Conservation (phyloP, 2,888 invertebrate genomes). For the Ornithoptera alexandrae region DNA sequence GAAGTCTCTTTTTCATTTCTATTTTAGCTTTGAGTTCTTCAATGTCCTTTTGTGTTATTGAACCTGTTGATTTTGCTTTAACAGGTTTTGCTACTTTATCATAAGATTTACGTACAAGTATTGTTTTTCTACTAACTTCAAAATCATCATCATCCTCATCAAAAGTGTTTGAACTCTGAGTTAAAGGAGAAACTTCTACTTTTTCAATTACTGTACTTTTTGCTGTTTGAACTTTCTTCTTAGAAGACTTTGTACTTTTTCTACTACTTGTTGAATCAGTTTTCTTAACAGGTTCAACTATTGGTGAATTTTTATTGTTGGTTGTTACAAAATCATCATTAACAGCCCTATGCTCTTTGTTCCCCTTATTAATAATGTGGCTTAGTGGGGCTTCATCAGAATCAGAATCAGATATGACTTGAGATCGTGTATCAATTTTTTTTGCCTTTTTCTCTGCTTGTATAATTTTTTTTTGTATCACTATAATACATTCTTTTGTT, state of each 20-base stretch:
- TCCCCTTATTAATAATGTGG: constrained; percentile 46
- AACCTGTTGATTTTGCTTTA: constrained; percentile 70
- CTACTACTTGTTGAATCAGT: constrained; percentile 8
- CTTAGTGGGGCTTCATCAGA: constrained; percentile 62
- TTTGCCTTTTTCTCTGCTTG: constrained; percentile 39
- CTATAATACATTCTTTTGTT: constrained; percentile 69
- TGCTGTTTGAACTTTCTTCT: constrained; percentile 1
- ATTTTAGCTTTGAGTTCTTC: constrained; percentile 65
- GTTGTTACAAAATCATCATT: constrained; percentile 53
- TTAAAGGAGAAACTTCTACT: constrained; percentile 31
- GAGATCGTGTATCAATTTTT: constrained; percentile 38
- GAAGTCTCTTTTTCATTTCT: constrained; percentile 62
- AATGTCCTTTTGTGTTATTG: constrained; percentile 68
- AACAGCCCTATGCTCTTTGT: constrained; percentile 26
- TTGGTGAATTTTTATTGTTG: constrained; percentile 28
- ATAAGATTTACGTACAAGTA: constrained; percentile 60
- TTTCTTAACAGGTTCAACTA: constrained; percentile 13
- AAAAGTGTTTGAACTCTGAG: constrained; percentile 44
- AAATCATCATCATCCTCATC: constrained; percentile 62
- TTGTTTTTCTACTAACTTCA: constrained; percentile 58
- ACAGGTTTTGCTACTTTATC: constrained; percentile 57
- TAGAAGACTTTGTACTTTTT: constrained; percentile 2
- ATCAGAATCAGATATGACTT: constrained; percentile 59
- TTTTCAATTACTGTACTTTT: constrained; percentile 29
- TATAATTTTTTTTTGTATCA: constrained; percentile 66